Evolutionary conservation across 1,140 invertebrate genomes (phyloP).

Genomic region (Melanaphis sacchari): DNA sequence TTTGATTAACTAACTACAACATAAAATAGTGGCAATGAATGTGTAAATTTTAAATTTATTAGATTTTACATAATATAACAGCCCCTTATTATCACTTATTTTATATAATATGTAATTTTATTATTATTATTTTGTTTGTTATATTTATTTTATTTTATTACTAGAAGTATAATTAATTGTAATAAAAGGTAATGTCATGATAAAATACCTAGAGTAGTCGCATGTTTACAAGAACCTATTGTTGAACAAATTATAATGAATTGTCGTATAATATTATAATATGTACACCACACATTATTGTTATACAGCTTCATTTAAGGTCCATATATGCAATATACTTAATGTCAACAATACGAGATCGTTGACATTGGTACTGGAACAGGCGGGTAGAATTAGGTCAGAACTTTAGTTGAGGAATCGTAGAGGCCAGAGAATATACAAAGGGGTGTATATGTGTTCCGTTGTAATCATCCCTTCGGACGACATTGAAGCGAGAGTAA

Average conservation of each 20-base stretch:
- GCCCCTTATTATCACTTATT: not conserved
- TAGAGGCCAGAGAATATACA: not conserved
- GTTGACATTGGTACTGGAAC: not conserved
- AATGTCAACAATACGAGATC: not conserved
- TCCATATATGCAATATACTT: not conserved
- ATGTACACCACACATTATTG: not conserved
- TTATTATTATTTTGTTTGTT: not conserved
- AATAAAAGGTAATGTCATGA: not conserved
- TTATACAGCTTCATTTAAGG: not conserved
- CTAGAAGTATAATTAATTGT: not conserved
- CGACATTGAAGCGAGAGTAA: conserved; percentile 56
- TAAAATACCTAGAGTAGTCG: not conserved
- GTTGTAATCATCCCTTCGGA: conserved; percentile 48
- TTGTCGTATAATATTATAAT: not conserved
- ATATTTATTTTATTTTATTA: not conserved
- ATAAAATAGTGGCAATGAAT: not conserved
- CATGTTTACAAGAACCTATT: not conserved
- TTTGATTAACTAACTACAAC: not conserved
- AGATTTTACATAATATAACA: not conserved
- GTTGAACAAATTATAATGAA: not conserved
- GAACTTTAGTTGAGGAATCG: not conserved
- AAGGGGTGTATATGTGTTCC: not conserved
- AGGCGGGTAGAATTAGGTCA: not conserved
- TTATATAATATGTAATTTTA: not conserved
- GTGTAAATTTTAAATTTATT: not conserved